Base-by-base conservation (phyloP, 2,113 vertebrate species). In the Forbesichthys agassizii region DNA sequence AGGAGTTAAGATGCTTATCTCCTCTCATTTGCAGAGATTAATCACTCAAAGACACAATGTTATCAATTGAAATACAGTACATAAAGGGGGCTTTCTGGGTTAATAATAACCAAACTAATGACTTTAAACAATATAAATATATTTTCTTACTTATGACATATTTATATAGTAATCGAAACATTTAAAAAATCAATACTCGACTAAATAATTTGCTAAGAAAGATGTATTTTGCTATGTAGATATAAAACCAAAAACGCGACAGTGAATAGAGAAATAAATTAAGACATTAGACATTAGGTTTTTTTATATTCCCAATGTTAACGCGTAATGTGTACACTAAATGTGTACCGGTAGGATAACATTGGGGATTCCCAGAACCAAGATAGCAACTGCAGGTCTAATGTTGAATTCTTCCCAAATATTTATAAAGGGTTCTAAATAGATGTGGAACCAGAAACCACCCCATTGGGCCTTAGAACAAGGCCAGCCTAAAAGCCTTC, bases 1-100 rank as follows among this genome's bases (percentile, higher is more conserved):
- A 83, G 74, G 46, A 76, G 71, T 81, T 75, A 73, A 79, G 71
- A 60, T 16, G 64, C 62, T 81, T 80, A 75, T 78, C 63, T 63
- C 60, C 63, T 51, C 57, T 14, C 56, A 61, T 52, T 13, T 33
- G 51, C 47, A 68, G 56, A 61, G 70, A 77, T 77, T 56, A 51
- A 61, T 73, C 52, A 48, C 36, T 68, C 49, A 65, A 11, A 13
- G n/a, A 57, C 49, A 61, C 20, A 63, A 49, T 49, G 48, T 49
- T 12, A 49, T 49, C 48, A 49, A 12, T 49, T 49, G 42, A 13
- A 27, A 47, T 47, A 64, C n/a, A 27, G 3, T 47, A 64, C n/a
- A 27, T 27, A 27, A 27, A 27, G 27, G 27, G 27, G 27, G 27
- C 27, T 27, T 27, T 27, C 27, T 27, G 27, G 27, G 2, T 27